A percentile compares a stretch with the other conserved stretches of the same genome.
Evolutionary conservation across 2,888 invertebrate species (phyloP).

Genomic region (Eupithecia abbreviata): DNA sequence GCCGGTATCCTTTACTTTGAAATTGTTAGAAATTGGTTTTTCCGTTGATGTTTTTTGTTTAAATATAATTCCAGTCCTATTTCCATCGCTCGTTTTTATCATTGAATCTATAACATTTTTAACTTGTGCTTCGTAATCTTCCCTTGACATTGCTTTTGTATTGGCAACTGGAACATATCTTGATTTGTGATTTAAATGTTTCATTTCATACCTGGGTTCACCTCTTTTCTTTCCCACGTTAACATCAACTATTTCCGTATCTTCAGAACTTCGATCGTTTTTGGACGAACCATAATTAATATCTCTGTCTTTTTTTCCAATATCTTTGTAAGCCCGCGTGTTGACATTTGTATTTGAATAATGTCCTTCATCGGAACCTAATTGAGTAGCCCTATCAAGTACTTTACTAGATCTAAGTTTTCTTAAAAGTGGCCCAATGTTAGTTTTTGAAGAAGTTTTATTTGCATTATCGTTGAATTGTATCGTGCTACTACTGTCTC

Average conservation of each 20-base stretch:
- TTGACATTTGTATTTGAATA: conserved; percentile 58
- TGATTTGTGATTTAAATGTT: conserved; percentile 66
- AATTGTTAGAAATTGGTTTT: conserved; percentile 44
- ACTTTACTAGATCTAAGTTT: conserved; percentile 73
- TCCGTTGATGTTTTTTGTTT: conserved; percentile 43
- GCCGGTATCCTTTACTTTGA: conserved; percentile 45
- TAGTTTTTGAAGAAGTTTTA: conserved; percentile 70
- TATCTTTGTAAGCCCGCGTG: conserved; percentile 66
- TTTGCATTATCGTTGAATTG: conserved; percentile 67
- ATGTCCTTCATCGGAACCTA: conserved; percentile 55
- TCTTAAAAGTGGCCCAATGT: conserved; percentile 74
- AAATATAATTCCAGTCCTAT: conserved; percentile 32
- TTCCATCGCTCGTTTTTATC: conserved; percentile 32
- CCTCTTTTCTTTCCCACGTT: conserved; percentile 68
- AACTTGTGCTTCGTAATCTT: conserved; percentile 61
- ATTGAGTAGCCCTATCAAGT: conserved; percentile 63
- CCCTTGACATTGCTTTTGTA: conserved; percentile 63
- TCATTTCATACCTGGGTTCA: conserved; percentile 75
- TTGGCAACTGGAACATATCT: conserved; percentile 68
- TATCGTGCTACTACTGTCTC: conserved; percentile 60
- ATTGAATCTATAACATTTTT: conserved; percentile 37
- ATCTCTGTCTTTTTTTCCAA: conserved; percentile 68
- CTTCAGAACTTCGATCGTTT: conserved; percentile 46
- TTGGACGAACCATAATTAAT: conserved; percentile 43
- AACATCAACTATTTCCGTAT: conserved; percentile 64